Evolutionary conservation across 2,797 vertebrate genomes (phyloP), one percentile per base, ranked within the genome.

Genomic region (Schizopygopsis malacanthus): DNA sequence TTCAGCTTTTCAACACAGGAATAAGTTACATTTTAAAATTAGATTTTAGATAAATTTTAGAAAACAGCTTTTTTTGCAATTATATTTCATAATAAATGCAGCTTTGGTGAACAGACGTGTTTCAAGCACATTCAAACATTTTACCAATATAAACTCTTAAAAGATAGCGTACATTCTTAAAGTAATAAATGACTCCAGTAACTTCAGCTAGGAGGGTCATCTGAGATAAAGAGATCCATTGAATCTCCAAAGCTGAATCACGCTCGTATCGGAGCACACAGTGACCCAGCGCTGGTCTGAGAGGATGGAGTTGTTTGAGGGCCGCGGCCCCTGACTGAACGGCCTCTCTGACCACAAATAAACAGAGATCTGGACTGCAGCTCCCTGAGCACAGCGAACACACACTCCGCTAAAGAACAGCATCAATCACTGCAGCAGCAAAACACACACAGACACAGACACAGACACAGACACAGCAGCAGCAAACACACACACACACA

Each of bases 221-320:
- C 28, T 11, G 15, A 72, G 45, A 25, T 15, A 20, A 75, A 13
- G 28, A 37, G 16, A 16, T 20, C 25, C 9, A 4, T 75, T 75
- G 11, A 11, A 33, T 52, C 18, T 50, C 9, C 45, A 3, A 47
- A 33, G 25, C 45, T 50, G 16, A 76, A 77, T 76, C 28, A 4
- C 1, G 28, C 73, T 47, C 70, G 81, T 65, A 50, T 71, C 65
- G 63, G 59, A 81, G 79, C 79, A 85, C 61, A 70, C 75, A 83
- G 86, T 56, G 89, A 90, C 78, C 79, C 88, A 84, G 87, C 91
- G 90, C 88, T 85, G 89, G 87, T 90, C 91, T 93, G 90, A 90
- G 88, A 91, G 92, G 92, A 94, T 93, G 92, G 95, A 94, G 92
- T 91, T 92, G 93, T 94, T 94, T 92, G 93, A 94, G 90, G 92